Percentiles rank a stretch among this genome's conserved stretches.
phyloP scores from a whole-genome alignment of 2,888 invertebrate species.

The Diogma glabrata region DNA sequence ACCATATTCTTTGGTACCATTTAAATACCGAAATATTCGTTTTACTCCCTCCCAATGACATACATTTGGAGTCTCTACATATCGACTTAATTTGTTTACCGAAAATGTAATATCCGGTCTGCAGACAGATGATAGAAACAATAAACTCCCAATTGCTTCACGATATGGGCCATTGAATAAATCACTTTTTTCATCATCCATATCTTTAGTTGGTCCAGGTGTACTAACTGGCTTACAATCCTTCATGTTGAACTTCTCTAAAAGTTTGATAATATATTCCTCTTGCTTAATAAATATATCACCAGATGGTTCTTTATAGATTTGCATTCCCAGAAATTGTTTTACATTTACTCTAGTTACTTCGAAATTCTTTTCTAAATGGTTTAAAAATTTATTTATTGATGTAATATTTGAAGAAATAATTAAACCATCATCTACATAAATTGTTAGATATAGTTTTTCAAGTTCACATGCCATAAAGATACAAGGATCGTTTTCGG shows the following conservation, averaged over 20 bases:
- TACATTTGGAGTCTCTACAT: too few species aligned
- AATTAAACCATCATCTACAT: not conserved
- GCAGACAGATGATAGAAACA: too few species aligned
- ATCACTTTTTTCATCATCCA: not conserved
- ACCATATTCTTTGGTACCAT: too few species aligned
- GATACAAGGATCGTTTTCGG: slow-evolving; percentile 1
- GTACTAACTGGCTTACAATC: not conserved
- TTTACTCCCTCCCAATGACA: too few species aligned
- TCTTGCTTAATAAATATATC: not conserved
- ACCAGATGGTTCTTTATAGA: not conserved
- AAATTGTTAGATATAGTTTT: not conserved
- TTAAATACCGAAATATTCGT: too few species aligned
- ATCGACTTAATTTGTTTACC: too few species aligned
- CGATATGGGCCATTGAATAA: not conserved
- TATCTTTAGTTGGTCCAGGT: not conserved
- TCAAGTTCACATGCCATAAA: not conserved
- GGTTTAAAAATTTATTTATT: not conserved
- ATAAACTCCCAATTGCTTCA: too few species aligned
- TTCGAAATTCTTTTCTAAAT: not conserved
- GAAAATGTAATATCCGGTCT: too few species aligned
- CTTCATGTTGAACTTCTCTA: not conserved
- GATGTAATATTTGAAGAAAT: not conserved
- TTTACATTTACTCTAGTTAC: not conserved
- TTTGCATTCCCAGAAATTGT: not conserved
- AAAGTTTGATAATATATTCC: not conserved